Conservation (phyloP, 2,797 vertebrate species). For the Notoglanidium macrostoma region DNA sequence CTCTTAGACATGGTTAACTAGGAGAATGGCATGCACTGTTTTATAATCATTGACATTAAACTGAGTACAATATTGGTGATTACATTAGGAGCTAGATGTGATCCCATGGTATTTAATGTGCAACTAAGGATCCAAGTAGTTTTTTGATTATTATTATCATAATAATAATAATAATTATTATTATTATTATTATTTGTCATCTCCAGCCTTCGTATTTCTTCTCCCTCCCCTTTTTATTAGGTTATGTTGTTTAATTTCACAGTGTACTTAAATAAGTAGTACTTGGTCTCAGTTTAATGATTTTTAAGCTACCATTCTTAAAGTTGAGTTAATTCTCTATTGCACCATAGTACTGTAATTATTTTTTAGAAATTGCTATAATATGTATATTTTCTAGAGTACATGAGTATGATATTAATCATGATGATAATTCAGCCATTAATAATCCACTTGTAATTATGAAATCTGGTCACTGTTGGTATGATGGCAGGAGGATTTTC, state of each 20-base stretch:
- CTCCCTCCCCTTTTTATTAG: too few relatives aligned
- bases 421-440: neutral
- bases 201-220: too few relatives aligned
- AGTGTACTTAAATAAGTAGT: neutral
- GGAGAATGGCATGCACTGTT: neutral
- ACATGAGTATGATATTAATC: neutral
- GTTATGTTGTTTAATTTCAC: too few relatives aligned
- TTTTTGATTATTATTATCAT: neutral
- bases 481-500: neutral
- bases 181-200: neutral
- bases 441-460: neutral
- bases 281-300: neutral
- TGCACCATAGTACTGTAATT: neutral
- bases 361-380: neutral
- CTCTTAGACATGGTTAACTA: neutral
- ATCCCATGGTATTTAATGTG: neutral
- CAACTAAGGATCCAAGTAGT: neutral
- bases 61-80: neutral
- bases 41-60: neutral
- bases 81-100: neutral
- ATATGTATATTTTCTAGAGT: too few relatives aligned
- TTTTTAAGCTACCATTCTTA: neutral
- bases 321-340: neutral
- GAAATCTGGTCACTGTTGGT: neutral
- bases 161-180: neutral